Evolutionary conservation across 2,888 invertebrate genomes (phyloP).

Genomic region (Thera britannica): DNA sequence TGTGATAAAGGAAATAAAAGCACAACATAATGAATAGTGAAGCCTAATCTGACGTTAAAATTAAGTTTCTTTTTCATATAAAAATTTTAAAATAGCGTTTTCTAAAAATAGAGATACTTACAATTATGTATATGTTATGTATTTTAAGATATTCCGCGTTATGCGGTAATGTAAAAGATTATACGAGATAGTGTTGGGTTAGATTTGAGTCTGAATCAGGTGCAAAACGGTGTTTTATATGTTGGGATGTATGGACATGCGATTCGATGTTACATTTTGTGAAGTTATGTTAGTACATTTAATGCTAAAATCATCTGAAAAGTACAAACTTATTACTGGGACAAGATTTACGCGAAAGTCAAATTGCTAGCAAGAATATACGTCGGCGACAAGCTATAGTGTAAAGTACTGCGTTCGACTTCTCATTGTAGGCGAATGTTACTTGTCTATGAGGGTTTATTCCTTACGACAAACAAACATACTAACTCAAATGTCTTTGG

Average conservation of each 20-base stretch:
- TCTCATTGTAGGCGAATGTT: too few species aligned
- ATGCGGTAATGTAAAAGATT: constrained; percentile 50
- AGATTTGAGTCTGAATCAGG: constrained; percentile 65
- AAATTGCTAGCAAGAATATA: neutral
- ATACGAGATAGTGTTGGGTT: constrained; percentile 59
- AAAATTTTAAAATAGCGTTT: constrained; percentile 66
- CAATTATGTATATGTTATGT: constrained; percentile 62
- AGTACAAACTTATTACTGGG: constrained; percentile 56
- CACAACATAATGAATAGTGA: constrained; percentile 79
- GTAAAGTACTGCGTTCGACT: neutral
- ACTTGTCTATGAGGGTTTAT: too few species aligned
- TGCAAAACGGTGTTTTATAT: constrained; percentile 67
- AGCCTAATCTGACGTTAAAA: constrained; percentile 77
- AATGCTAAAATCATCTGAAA: constrained; percentile 49
- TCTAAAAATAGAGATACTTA: constrained; percentile 63
- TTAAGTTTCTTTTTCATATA: constrained; percentile 68
- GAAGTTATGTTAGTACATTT: constrained; percentile 47
- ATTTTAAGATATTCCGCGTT: constrained; percentile 61
- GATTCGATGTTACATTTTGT: constrained; percentile 44
- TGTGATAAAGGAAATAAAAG: constrained; percentile 81
- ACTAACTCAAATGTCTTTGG: neutral
- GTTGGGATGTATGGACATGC: constrained; percentile 48
- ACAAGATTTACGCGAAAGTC: constrained; percentile 24
- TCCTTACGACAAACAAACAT: neutral
- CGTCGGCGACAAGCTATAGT: neutral